Base-by-base conservation (phyloP, 92 coral and sea anemone species). In the Hydrozoanthus gracilis region DNA sequence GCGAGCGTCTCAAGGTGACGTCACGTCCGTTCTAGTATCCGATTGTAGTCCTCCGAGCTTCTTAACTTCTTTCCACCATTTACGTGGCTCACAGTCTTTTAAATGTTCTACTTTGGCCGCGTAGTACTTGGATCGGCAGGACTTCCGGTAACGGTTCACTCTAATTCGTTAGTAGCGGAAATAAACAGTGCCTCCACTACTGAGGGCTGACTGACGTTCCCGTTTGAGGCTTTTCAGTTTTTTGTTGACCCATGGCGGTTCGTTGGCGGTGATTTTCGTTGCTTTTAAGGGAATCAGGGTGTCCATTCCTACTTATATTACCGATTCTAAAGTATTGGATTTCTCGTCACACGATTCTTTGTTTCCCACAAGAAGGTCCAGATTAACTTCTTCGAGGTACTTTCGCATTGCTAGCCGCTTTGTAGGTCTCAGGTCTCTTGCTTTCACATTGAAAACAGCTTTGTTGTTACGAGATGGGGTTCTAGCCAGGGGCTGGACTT, bases 41-140 rank as follows among this genome's bases (percentile, higher is more conserved):
- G 94, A 49, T 39, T 51, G 51, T 84, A 91, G 84, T 4, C 94
- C 84, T 49, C 88, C 27, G 35, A 87, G 79, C 8, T 50, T 13
- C 82, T 91, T 91, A 3, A 91, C 91, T 50, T 87, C 88, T 11
- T 60, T 87, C 90, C 94, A 88, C 88, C 91, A 82, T 7, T 20
- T 65, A 10, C 82, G 86, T 14, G 91, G 93, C 64, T 87, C 66
- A 58, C 88, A 74, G 50, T 87, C 71, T 52, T 14, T 87, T 10
- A 91, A 77, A 3, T 87, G 86, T 35, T 82, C 82, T 0, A 87
- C 89, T 47, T 91, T 88, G 60, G 93, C 70, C 16, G 82, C 70
- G 64, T 84, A 91, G 62, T 83, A 88, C 60, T 88, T 91, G 6
- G 89, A 64, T 12, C 88, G 85, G 52, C 82, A 84, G 27, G 91